Conservation (phyloP, 2,888 invertebrate genomes). For the Drosophila kambysellisi region DNA sequence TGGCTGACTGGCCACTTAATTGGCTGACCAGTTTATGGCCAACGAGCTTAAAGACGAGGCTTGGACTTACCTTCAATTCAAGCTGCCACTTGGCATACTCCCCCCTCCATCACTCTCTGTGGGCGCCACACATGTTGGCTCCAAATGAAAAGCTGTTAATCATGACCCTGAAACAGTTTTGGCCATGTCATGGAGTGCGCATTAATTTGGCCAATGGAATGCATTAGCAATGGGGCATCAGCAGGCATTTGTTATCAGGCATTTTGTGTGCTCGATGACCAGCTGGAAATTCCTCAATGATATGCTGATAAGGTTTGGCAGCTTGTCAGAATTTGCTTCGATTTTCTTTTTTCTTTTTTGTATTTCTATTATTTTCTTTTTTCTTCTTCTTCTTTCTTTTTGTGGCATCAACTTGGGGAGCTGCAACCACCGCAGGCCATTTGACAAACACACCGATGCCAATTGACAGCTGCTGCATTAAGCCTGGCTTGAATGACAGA, state of each 20-base stretch:
- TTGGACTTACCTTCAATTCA: conserved; percentile 37
- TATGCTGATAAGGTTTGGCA: conserved; percentile 54
- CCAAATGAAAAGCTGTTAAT: conserved; percentile 66
- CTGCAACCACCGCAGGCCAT: conserved; percentile 47
- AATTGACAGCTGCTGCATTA: conserved; percentile 57
- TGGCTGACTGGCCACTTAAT: conserved; percentile 43
- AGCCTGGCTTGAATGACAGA: conserved; percentile 38
- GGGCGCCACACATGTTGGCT: not conserved
- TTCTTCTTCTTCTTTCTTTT: conserved; percentile 5
- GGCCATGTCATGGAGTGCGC: conserved; percentile 66
- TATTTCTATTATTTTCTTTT: not conserved
- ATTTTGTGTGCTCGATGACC: conserved; percentile 57
- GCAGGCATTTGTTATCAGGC: conserved; percentile 21
- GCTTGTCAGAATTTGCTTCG: conserved; percentile 31
- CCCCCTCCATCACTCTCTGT: not conserved
- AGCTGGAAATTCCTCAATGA: conserved; percentile 69
- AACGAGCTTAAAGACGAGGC: conserved; percentile 11
- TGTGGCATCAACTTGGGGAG: conserved; percentile 16
- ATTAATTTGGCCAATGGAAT: conserved; percentile 62
- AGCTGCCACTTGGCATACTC: not conserved
- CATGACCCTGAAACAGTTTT: conserved; percentile 55
- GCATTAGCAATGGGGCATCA: conserved; percentile 53
- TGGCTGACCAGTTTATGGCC: conserved; percentile 52
- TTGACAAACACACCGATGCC: conserved; percentile 58
- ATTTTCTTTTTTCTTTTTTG: not conserved